A percentile compares a stretch with the other conserved stretches of the same genome.
Evolutionary conservation across 2,797 vertebrate species (phyloP).

Genomic region (Pyrocephalus nanus): DNA sequence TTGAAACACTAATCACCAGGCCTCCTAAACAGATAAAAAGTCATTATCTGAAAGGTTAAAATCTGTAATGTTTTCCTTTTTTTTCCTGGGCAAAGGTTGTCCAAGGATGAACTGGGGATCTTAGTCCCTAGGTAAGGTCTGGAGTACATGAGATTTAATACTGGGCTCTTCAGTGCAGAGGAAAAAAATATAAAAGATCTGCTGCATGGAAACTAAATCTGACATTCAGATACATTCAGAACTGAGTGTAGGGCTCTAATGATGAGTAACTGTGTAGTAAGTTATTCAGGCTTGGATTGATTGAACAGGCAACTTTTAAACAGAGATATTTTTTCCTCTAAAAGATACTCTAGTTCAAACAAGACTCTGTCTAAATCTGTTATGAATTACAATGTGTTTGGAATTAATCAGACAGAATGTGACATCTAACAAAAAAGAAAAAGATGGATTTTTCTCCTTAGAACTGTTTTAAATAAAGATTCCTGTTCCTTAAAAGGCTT

Average conservation of each 20-base stretch:
- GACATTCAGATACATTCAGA: background rate
- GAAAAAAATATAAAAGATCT: background rate
- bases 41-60: background rate
- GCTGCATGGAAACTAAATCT: background rate
- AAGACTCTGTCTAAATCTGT: background rate
- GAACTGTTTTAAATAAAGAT: background rate
- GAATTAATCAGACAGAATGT: conserved; percentile 20
- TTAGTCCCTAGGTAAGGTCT: background rate
- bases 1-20: background rate
- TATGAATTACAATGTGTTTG: conserved; percentile 8
- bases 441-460: background rate
- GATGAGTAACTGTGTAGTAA: background rate
- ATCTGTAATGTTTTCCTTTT: background rate
- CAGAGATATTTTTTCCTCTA: background rate
- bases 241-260: background rate
- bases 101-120: background rate
- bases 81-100: background rate
- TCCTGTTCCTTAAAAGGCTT: background rate
- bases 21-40: background rate
- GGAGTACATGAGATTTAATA: conserved; percentile 25
- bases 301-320: conserved; percentile 1
- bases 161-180: background rate
- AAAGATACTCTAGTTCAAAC: background rate
- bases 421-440: background rate
- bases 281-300: background rate